A percentile compares a stretch with the other conserved stretches of the same genome.
phyloP scores from a whole-genome alignment of 1,140 invertebrate genomes.

The Mactra quadrangularis region DNA sequence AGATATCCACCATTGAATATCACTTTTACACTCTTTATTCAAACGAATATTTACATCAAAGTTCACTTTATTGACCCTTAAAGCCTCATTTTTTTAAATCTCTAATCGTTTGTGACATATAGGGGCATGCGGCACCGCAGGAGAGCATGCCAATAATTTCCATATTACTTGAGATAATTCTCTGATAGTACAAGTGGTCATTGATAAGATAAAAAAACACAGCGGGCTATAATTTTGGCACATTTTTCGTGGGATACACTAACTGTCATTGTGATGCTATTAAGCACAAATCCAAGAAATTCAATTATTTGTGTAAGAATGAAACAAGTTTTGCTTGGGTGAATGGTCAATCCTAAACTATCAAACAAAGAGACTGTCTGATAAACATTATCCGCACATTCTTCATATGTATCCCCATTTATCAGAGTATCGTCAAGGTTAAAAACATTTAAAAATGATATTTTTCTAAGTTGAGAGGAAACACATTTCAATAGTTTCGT shows the following conservation, averaged over 20 bases:
- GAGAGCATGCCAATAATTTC: no score
- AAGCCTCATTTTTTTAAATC: constrained; percentile 60
- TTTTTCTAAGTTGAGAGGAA: no score
- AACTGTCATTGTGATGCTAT: neutral
- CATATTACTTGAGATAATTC: constrained; percentile 35
- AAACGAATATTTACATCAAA: constrained; percentile 40
- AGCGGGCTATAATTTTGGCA: neutral
- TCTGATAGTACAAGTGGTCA: no score
- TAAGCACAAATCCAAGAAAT: no score
- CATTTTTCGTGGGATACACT: neutral
- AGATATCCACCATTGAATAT: neutral
- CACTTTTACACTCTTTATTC: constrained; percentile 3
- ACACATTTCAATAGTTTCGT: neutral
- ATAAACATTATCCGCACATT: no score
- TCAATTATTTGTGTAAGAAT: no score
- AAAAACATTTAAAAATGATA: neutral
- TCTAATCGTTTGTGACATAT: constrained; percentile 37
- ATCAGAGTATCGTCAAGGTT: neutral
- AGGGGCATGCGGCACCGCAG: no score
- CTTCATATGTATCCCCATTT: neutral
- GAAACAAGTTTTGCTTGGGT: no score
- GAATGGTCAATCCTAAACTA: no score
- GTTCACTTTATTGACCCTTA: constrained; percentile 41
- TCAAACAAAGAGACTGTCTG: no score
- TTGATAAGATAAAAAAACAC: neutral